phyloP scores from a whole-genome alignment of 2,888 invertebrate genomes.

The Megaustenia siamemsis region DNA sequence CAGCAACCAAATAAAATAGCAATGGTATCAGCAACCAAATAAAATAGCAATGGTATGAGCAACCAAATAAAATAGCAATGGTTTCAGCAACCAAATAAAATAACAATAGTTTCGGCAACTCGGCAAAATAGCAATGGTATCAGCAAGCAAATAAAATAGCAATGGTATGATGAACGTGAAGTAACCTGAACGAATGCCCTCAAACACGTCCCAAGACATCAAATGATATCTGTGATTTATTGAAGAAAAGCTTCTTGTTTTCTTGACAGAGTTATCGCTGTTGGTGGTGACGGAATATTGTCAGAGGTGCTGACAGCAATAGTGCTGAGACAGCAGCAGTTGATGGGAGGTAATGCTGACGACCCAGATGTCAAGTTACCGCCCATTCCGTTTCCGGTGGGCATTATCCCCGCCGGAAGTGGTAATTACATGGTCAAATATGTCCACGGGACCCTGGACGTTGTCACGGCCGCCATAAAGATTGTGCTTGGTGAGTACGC shows the following conservation, averaged over 20 bases:
- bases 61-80: too few relatives aligned
- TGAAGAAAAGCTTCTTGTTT: neutral
- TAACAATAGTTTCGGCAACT: too few relatives aligned
- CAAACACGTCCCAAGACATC: too few relatives aligned
- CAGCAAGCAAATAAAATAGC: too few relatives aligned
- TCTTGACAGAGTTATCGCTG: constrained; percentile 26
- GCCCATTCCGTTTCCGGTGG: constrained; percentile 49
- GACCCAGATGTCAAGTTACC: constrained; percentile 42
- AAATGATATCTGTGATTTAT: too few relatives aligned
- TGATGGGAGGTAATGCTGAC: constrained; percentile 40
- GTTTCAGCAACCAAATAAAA: too few relatives aligned
- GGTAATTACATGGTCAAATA: constrained; percentile 71
- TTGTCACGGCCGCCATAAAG: constrained; percentile 67
- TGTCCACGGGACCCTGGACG: constrained; percentile 68
- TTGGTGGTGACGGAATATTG: constrained; percentile 37
- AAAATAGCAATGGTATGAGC: too few relatives aligned
- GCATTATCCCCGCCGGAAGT: constrained; percentile 60
- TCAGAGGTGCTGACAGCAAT: constrained; percentile 54
- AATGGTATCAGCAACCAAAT: too few relatives aligned
- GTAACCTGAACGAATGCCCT: too few relatives aligned
- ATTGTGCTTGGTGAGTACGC: constrained; percentile 66
- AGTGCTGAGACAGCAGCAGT: constrained; percentile 44
- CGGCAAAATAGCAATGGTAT: too few relatives aligned
- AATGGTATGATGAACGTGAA: too few relatives aligned
- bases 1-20: too few relatives aligned